These are phyloP conservation scores for Diarsia rubi DNA, from an alignment of 2,888 invertebrate species.

Conservation along the genomic window DNA sequence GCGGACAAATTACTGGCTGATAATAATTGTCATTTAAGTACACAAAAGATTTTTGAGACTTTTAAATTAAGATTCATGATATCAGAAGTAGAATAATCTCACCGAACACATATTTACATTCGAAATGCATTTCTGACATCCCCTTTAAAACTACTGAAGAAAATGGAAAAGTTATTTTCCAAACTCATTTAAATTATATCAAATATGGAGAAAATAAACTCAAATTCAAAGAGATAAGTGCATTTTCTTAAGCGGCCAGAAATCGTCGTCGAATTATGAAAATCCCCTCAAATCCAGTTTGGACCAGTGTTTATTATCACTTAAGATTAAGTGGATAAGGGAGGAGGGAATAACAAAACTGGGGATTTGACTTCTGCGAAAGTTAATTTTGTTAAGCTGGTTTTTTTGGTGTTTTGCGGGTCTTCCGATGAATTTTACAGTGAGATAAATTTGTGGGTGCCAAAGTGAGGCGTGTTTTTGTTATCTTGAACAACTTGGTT, in stretches of 20 bases:
- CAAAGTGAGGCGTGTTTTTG: background rate
- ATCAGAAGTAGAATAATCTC: background rate
- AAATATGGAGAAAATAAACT: slow-evolving; percentile 11
- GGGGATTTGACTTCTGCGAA: slow-evolving; percentile 25
- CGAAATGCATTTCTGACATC: background rate
- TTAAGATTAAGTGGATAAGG: slow-evolving; percentile 50
- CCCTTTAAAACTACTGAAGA: background rate
- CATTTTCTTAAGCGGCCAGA: slow-evolving; percentile 33
- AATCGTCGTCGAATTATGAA: slow-evolving; percentile 48
- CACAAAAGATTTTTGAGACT: background rate
- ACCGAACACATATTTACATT: background rate
- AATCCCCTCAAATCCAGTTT: slow-evolving; percentile 51
- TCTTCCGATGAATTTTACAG: slow-evolving; percentile 19
- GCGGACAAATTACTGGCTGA: background rate
- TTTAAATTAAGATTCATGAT: background rate
- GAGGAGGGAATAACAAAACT: slow-evolving; percentile 33
- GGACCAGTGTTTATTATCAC: slow-evolving; percentile 59
- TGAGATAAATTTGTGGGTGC: slow-evolving; percentile 9
- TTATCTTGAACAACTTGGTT: background rate
- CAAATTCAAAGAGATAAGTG: slow-evolving; percentile 31
- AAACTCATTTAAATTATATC: slow-evolving; percentile 32
- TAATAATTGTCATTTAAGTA: background rate
- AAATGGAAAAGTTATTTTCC: background rate
- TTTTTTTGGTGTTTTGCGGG: slow-evolving; percentile 4
- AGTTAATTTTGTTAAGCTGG: slow-evolving; percentile 29